A percentile compares a stretch with the other conserved stretches of the same genome.
These are phyloP conservation scores for Telmatherina bonti DNA, from an alignment of 2,797 vertebrate genomes.

Conservation along the genomic window DNA sequence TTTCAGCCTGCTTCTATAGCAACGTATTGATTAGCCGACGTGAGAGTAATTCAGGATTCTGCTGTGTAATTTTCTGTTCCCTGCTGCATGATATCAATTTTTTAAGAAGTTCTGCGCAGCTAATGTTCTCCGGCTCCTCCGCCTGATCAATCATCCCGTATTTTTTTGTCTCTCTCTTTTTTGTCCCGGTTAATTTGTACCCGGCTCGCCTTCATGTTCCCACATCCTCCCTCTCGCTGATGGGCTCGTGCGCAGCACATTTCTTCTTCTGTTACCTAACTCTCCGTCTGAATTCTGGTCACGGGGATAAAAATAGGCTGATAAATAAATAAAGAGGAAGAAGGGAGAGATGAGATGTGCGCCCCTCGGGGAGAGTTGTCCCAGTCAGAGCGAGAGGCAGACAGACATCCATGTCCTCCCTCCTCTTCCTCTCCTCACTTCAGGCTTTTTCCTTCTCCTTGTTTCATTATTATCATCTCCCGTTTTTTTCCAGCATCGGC, in stretches of 20 bases:
- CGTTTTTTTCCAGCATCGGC: slow-evolving; percentile 21
- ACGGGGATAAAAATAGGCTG: slow-evolving; percentile 79
- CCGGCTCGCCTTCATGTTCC: no score
- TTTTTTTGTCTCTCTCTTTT: neutral
- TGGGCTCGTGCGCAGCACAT: slow-evolving; percentile 50
- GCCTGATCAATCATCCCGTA: slow-evolving; percentile 33
- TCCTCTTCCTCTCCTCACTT: slow-evolving; percentile 26
- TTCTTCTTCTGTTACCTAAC: slow-evolving; percentile 75
- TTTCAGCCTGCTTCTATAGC: slow-evolving; percentile 1
- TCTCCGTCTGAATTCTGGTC: slow-evolving; percentile 68
- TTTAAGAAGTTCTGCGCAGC: slow-evolving; percentile 19
- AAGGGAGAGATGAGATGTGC: slow-evolving; percentile 61
- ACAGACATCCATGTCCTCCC: slow-evolving; percentile 43
- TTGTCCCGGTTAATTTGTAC: no score
- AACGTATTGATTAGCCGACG: slow-evolving; percentile 45
- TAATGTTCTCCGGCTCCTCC: slow-evolving; percentile 36
- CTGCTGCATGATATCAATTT: slow-evolving; percentile 39
- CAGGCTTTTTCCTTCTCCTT: slow-evolving; percentile 28
- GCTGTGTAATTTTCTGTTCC: slow-evolving; percentile 44
- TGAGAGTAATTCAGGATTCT: slow-evolving; percentile 53
- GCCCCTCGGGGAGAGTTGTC: slow-evolving; percentile 67
- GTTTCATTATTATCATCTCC: slow-evolving; percentile 41
- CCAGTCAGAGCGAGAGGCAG: slow-evolving; percentile 64
- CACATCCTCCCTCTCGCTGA: slow-evolving; percentile 14
- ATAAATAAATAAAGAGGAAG: slow-evolving; percentile 80